Evolutionary conservation across 2,888 invertebrate genomes (phyloP).

Genomic region (Laothoe populi): DNA sequence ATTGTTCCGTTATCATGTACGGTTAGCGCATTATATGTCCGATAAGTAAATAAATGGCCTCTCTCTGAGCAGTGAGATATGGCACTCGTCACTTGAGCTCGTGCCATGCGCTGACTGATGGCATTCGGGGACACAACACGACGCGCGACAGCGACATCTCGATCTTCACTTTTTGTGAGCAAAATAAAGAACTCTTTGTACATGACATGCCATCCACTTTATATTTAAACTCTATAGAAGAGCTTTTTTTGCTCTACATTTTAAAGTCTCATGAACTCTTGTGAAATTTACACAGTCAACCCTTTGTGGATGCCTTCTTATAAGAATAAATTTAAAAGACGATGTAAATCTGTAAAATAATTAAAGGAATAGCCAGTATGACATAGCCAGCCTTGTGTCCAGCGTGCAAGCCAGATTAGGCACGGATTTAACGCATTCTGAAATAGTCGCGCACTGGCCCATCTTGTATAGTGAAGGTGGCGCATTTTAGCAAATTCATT

Average conservation of each 20-base stretch:
- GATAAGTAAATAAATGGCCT: conserved; percentile 78
- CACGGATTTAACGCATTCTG: background rate
- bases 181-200: conserved; percentile 38
- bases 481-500: conserved; percentile 43
- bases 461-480: conserved; percentile 20
- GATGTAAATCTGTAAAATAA: conserved; percentile 27
- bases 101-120: background rate
- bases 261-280: conserved; percentile 7
- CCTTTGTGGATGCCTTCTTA: conserved; percentile 3
- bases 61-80: conserved; percentile 50
- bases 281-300: conserved; percentile 11
- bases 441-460: conserved; percentile 27
- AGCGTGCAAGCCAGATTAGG: background rate
- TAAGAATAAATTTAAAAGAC: conserved; percentile 1
- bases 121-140: background rate
- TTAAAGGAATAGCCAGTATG: conserved; percentile 30
- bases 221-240: conserved; percentile 11
- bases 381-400: background rate
- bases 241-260: conserved; percentile 6
- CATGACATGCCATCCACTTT: conserved; percentile 28
- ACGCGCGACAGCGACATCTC: conserved; percentile 27
- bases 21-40: conserved; percentile 76
- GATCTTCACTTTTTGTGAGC: conserved; percentile 31
- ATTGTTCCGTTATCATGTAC: conserved; percentile 80
- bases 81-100: conserved; percentile 43